Evolutionary conservation across 2,797 vertebrate genomes (phyloP), one percentile per base, ranked within the genome.

Genomic region (Oryzias sinensis): DNA sequence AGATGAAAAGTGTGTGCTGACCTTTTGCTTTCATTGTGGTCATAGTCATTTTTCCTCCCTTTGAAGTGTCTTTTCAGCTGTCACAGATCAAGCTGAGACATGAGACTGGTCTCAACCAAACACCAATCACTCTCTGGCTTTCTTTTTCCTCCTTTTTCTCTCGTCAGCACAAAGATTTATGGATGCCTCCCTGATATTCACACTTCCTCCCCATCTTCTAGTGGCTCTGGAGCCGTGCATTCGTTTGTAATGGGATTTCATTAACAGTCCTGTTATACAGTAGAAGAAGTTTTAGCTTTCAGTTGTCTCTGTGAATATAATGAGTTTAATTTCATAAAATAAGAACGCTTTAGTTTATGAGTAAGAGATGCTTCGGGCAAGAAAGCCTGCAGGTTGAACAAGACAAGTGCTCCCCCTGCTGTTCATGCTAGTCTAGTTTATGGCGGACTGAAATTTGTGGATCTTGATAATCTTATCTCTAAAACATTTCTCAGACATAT

Each of bases 241-340:
- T 53, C 1, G 61, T 67, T 64, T 67, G 59, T 53, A 20, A 44
- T 53, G 74, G 69, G 68, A 60, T 58, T 65, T 70, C 62, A 68
- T 70, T 70, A 78, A 59, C 66, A 41, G 56, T 65, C 62, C 67
- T 80, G 74, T 73, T 74, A 57, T 49, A 66, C 44, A 56, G 52
- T 1, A 65, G 66, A 76, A 69, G 55, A 72, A 72, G 79, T 63
- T 11, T 37, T 57, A 55, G 56, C 46, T 70, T 65, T 80, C 62
- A 65, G 73, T 53, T 76, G 79, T 83, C 76, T 83, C 72, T 74
- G 67, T 78, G 65, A 74, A 76, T 79, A 87, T 61, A 65, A 75
- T 63, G 71, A 81, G 58, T 80, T 77, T 85, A 79, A 84, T 84
- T 83, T 85, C 65, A 87, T 83, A 74, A 80, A 80, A 88, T 86